Base-by-base conservation (phyloP, 2,888 invertebrate species). In the Acanthosepion pharaonis region DNA sequence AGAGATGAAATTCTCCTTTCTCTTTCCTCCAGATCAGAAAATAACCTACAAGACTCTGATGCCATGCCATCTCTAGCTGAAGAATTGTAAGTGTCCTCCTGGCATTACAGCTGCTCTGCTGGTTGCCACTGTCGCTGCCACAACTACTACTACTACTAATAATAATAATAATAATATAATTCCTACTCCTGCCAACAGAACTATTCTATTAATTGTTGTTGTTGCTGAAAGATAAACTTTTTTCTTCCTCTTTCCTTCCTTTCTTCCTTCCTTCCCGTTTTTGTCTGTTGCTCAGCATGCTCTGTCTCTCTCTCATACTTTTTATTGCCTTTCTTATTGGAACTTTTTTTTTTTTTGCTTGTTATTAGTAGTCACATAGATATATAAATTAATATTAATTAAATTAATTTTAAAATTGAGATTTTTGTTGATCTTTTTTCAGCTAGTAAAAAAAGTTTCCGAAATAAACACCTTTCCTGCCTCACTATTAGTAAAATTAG, bases 11-110 rank as follows among this genome's bases (percentile, higher is more conserved):
- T 78, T 78, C 78, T 78, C 78, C 78, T 78, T 78, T 78, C 78
- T 78, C n/a, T 78, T 78, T 33, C 78, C 78, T 78, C 78, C 93
- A 93, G 93, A 49, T 53, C 48, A 93, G 49, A 93, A 49, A 53
- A 93, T 49, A 93, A 93, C 53, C 93, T 42, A 42, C 42, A 49
- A 93, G 53, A 93, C 93, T 93, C 93, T 93, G 93, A 51, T 53
- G 93, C 51, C 25, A 93, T n/a, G n/a, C 93, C 49, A 53, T 93
- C 93, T 28, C 49, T 93, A 93, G 93, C 93, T 93, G 93, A 93
- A 25, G 93, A 93, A 93, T 93, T 93, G 93, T 93, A 51, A 93
- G 93, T 93, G 49, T 93, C 51, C 49, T 51, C 53, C 49, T 78
- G 78, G 78, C 78, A 78, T n/a, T n/a, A 78, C n/a, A n/a, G 78